Evolutionary conservation across 2,113 vertebrate genomes (phyloP), one percentile per base, ranked within the genome.

Genomic region (Mohoua ochrocephala): DNA sequence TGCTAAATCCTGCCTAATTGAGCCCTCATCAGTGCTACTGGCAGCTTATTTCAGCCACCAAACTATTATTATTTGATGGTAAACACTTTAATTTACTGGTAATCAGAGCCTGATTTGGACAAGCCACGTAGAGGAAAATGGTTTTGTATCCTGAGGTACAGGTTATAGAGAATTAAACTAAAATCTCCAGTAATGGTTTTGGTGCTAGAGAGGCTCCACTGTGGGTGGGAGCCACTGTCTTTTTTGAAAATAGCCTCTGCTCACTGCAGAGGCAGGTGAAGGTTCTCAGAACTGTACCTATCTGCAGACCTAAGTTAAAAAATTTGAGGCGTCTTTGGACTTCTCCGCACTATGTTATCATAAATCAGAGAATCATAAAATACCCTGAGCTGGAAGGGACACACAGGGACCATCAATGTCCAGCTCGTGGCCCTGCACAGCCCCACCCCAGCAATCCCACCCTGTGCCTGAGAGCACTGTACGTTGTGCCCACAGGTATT

Each of bases 381-480:
- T 31, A 31, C 11, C 31, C 56, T 28, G 47, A 37, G 15, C 8
- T 69, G 71, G 30, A 84, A 76, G 41, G 18, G 16, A 10, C 26
- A 8, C 35, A 12, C 12, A 7, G 33, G 47, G 9, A 28, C 6
- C 41, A 42, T 37, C 56, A 19, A 10, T 11, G 3, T 19, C 8
- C 63, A 56, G 6, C 21, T 70, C 10, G 47, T 23, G 42, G 17
- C 49, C 41, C 63, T 63, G 63, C 15, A 3, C 39, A 69, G 63
- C 21, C 11, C 47, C 84, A 39, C 17, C 24, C 61, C 74, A 83
- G 8, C 30, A 56, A 8, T 23, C 31, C 41, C 56, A 11, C 15
- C 17, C 22, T 24, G 56, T 56, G 5, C 70, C 54, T 49, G 28
- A 24, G 23, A 5, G 4, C 0, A 0, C 0, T 45, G 12, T 16